These are phyloP conservation scores for Meles meles DNA, from an alignment of 2,113 vertebrate genomes.

Conservation along the genomic window DNA sequence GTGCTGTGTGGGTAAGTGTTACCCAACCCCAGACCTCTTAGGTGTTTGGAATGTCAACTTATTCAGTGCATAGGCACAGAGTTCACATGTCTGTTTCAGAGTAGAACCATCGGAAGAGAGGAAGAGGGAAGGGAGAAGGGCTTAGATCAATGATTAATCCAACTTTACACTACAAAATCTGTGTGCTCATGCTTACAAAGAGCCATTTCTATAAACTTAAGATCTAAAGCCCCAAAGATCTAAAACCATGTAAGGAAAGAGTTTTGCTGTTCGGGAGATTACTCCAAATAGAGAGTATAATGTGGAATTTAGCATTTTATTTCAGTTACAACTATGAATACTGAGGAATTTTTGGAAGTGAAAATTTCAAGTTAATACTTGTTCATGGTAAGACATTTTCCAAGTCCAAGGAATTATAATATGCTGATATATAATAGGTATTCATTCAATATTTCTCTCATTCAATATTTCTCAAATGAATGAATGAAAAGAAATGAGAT, in stretches of 20 bases:
- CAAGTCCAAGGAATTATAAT: neutral
- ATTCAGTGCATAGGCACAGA: neutral
- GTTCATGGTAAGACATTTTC: neutral
- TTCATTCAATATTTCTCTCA: neutral
- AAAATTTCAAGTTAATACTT: neutral
- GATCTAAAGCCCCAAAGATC: neutral
- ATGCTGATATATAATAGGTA: neutral
- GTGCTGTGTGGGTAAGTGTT: neutral
- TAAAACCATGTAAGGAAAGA: neutral
- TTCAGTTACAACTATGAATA: neutral
- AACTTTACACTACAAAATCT: neutral
- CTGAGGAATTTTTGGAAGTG: neutral
- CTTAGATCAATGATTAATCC: neutral
- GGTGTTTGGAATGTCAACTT: neutral
- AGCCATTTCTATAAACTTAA: neutral
- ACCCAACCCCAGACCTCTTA: neutral
- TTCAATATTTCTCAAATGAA: neutral
- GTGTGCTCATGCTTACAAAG: neutral
- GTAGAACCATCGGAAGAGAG: neutral
- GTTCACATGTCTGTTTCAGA: neutral
- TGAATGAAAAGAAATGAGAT: neutral
- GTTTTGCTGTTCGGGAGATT: neutral
- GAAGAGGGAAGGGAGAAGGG: fast-evolving
- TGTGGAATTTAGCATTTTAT: neutral
- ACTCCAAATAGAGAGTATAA: neutral